Conservation (phyloP, 1,140 invertebrate species). For the Antheraea mylitta region DNA sequence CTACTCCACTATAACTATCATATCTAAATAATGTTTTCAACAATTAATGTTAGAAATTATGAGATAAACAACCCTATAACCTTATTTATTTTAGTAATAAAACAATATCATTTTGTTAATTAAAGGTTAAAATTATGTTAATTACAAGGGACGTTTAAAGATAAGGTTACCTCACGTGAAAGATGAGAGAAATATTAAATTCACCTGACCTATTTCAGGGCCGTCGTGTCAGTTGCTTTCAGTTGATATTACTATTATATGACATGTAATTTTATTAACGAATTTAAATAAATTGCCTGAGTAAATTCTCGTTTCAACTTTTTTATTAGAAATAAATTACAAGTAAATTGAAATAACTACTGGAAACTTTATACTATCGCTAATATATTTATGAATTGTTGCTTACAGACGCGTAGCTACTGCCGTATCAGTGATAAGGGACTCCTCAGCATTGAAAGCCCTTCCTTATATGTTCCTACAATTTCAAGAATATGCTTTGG, state of each 20-base stretch:
- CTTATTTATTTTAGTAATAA: conserved; percentile 16
- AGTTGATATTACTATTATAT: background rate
- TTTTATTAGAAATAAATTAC: too few species aligned
- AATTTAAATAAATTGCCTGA: background rate
- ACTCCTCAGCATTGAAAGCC: too few species aligned
- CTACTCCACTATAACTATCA: too few species aligned
- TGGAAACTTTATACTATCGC: too few species aligned
- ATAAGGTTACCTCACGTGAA: conserved; percentile 29
- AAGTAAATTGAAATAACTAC: too few species aligned
- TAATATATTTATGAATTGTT: too few species aligned
- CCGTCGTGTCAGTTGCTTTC: background rate
- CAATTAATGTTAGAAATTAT: background rate
- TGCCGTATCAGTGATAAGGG: too few species aligned
- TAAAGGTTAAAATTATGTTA: conserved; percentile 26
- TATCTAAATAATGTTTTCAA: too few species aligned
- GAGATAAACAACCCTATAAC: background rate
- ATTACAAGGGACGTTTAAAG: conserved; percentile 26
- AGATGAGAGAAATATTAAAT: conserved; percentile 39
- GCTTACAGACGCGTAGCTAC: too few species aligned
- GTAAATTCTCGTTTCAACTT: background rate
- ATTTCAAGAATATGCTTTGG: too few species aligned
- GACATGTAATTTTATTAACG: background rate
- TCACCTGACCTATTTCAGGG: conserved; percentile 32
- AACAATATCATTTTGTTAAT: background rate
- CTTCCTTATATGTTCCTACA: too few species aligned